Percentiles rank a stretch among this genome's conserved stretches.
These are phyloP conservation scores for Bombus terrestris DNA, from an alignment of 1,140 invertebrate genomes.

Conservation along the genomic window DNA sequence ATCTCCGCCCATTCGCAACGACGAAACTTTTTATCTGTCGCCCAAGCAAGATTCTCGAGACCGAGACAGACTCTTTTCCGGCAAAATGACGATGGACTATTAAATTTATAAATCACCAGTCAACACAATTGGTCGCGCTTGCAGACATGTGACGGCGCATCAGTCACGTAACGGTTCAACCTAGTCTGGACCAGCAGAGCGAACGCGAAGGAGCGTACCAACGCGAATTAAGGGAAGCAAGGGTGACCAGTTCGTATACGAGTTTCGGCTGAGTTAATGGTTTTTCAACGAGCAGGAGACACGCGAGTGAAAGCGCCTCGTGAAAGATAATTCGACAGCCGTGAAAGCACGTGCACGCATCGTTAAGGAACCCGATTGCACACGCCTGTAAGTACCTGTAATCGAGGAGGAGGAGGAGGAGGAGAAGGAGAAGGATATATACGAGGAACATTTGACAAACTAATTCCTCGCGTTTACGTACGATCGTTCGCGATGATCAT, in stretches of 20 bases:
- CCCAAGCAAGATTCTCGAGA: neutral
- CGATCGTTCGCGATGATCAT: conserved; percentile 26
- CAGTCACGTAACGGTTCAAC: conserved; percentile 32
- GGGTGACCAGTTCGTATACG: conserved; percentile 26
- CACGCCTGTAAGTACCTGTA: conserved; percentile 52
- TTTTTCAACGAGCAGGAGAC: conserved; percentile 56
- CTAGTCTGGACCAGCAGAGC: neutral
- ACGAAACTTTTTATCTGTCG: neutral
- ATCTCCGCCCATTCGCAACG: neutral
- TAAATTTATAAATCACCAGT: conserved; percentile 63
- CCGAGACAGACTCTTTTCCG: neutral
- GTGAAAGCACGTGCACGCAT: conserved; percentile 68
- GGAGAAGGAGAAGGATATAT: too few relatives aligned
- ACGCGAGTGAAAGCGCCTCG: conserved; percentile 43
- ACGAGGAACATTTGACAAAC: conserved; percentile 15
- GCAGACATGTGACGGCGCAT: conserved; percentile 49
- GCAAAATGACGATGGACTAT: conserved; percentile 32
- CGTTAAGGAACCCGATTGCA: conserved; percentile 62
- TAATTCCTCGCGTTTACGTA: conserved; percentile 47
- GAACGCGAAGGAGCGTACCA: neutral
- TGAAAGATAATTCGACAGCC: conserved; percentile 69
- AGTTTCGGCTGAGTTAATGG: conserved; percentile 55
- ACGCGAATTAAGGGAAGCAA: conserved; percentile 55
- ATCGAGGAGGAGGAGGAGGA: neutral
- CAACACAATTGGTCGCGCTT: conserved; percentile 49